These are phyloP conservation scores for Drosophila nigromelanica DNA, from an alignment of 1,140 invertebrate species.

Conservation along the genomic window DNA sequence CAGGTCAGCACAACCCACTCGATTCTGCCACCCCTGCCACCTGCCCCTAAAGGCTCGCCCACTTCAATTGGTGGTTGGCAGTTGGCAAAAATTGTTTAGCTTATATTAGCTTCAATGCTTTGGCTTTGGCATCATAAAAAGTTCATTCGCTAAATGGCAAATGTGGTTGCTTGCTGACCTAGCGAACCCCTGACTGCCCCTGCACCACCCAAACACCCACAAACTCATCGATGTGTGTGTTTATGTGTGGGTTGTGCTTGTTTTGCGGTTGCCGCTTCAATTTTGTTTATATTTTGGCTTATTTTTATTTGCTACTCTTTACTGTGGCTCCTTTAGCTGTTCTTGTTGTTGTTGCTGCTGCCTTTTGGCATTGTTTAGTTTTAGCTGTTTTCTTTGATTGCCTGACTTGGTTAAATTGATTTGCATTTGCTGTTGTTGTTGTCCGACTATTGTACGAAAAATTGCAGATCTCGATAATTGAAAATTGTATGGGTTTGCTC, in stretches of 20 bases:
- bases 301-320: slow-evolving; percentile 69
- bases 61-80: slow-evolving; percentile 57
- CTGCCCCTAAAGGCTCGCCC: slow-evolving; percentile 9
- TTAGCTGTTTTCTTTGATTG: slow-evolving; percentile 36
- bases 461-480: slow-evolving; percentile 67
- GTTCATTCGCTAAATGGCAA: slow-evolving; percentile 74
- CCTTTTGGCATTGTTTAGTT: slow-evolving; percentile 59
- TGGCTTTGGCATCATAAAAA: slow-evolving; percentile 62
- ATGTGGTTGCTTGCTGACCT: slow-evolving; percentile 48
- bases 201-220: slow-evolving; percentile 22
- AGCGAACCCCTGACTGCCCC: slow-evolving; percentile 8
- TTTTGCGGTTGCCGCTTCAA: slow-evolving; percentile 58
- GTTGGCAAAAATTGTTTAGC: slow-evolving; percentile 61
- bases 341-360: slow-evolving; percentile 7
- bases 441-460: slow-evolving; percentile 17
- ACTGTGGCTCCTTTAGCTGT: slow-evolving; percentile 26
- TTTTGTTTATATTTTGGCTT: slow-evolving; percentile 75
- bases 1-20: slow-evolving; percentile 1
- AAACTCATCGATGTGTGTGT: slow-evolving; percentile 1
- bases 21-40: background rate
- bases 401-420: slow-evolving; percentile 24
- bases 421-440: slow-evolving; percentile 21
- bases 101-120: slow-evolving; percentile 39
- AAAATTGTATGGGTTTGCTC: slow-evolving; percentile 56
- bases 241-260: slow-evolving; percentile 12